These are phyloP conservation scores for Turritopsis rubra DNA, from an alignment of 30 jellyfish, hydroid and myxozoan species.

Conservation along the genomic window DNA sequence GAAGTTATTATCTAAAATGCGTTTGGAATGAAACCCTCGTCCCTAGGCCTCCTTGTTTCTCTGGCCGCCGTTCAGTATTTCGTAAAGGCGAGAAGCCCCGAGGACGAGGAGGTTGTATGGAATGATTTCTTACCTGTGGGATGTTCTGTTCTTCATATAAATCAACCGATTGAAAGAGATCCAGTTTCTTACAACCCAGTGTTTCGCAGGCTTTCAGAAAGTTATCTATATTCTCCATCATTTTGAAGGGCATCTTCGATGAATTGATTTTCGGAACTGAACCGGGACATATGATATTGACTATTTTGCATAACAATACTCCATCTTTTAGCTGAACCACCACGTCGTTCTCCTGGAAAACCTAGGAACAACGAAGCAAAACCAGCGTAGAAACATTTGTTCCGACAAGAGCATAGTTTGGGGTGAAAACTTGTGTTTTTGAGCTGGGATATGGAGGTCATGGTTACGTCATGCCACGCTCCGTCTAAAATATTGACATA, in stretches of 20 bases:
- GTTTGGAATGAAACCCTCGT: no score
- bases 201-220: constrained; percentile 63
- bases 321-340: constrained; percentile 60
- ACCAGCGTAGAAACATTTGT: no score
- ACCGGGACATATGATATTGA: constrained; percentile 53
- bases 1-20: no score
- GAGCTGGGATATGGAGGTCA: no score
- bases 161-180: constrained; percentile 95
- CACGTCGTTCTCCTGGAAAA: background rate
- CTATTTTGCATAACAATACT: constrained; percentile 48
- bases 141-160: constrained; percentile 84
- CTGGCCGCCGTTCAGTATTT: no score
- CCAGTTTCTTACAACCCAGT: constrained; percentile 67
- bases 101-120: background rate
- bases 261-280: constrained; percentile 63
- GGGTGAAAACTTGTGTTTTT: no score
- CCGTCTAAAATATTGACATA: no score
- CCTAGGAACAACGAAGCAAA: no score
- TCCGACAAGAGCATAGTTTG: no score
- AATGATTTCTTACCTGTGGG: constrained; percentile 48
- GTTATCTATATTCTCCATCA: constrained; percentile 93
- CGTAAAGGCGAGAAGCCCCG: no score
- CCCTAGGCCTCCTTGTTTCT: no score
- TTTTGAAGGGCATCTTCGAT: constrained; percentile 64
- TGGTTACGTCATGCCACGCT: no score